phyloP scores from a whole-genome alignment of 2,797 vertebrate species.

The Steatocranus sp. region DNA sequence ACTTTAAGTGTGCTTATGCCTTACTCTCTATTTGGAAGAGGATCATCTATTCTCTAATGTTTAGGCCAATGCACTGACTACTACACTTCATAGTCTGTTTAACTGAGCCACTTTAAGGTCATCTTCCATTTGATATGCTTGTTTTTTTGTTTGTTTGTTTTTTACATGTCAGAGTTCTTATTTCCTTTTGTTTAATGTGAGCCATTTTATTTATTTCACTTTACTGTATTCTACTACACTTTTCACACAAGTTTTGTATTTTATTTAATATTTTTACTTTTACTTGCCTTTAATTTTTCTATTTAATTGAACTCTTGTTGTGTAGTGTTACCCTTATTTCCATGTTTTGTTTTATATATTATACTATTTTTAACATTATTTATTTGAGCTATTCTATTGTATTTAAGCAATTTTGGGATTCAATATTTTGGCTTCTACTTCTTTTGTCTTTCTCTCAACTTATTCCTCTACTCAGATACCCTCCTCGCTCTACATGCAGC shows the following conservation, averaged over 20 bases:
- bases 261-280: background rate
- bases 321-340: background rate
- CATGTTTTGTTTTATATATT: background rate
- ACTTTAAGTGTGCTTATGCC: background rate
- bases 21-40: background rate
- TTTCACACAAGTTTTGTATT: background rate
- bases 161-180: background rate
- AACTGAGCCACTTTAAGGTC: background rate
- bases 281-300: background rate
- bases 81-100: background rate
- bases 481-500: background rate
- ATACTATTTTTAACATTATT: background rate
- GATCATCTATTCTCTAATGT: background rate
- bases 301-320: background rate
- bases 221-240: background rate
- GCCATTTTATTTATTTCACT: background rate
- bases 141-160: background rate
- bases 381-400: background rate
- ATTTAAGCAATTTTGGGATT: background rate
- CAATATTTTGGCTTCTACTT: background rate
- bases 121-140: background rate
- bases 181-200: background rate
- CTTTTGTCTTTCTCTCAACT: background rate
- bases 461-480: background rate
- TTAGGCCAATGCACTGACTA: background rate